phyloP scores from a whole-genome alignment of 1,140 invertebrate genomes.

The Saccostrea cuccullata region DNA sequence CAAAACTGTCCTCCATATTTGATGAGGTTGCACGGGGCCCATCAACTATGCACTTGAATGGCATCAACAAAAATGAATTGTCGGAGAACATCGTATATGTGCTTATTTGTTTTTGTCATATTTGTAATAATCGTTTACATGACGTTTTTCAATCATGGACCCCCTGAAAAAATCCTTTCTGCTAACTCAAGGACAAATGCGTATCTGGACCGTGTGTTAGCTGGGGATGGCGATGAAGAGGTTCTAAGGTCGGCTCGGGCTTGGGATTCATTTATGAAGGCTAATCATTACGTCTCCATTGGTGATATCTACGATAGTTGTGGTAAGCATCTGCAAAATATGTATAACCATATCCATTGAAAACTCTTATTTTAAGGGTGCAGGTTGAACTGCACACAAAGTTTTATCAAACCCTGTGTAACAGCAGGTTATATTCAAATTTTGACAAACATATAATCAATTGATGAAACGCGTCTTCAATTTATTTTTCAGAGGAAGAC shows the following conservation, averaged over 20 bases:
- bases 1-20: background rate
- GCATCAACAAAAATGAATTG: background rate
- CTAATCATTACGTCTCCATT: conserved; percentile 63
- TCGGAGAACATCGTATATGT: background rate
- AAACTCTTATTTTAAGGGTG: no score
- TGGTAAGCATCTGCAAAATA: conserved; percentile 59
- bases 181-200: conserved; percentile 43
- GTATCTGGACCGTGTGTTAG: conserved; percentile 44
- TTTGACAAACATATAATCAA: no score
- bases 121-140: conserved; percentile 51
- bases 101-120: conserved; percentile 3
- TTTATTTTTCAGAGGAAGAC: conserved; percentile 55
- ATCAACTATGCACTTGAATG: background rate
- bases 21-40: background rate
- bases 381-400: no score
- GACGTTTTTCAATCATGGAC: conserved; percentile 57
- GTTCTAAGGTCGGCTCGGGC: conserved; percentile 28
- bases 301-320: conserved; percentile 64
- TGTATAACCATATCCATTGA: no score
- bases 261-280: conserved; percentile 61
- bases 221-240: conserved; percentile 25
- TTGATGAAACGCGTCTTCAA: background rate
- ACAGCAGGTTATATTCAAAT: no score
- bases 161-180: conserved; percentile 57
- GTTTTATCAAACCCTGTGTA: no score